phyloP scores from a whole-genome alignment of 2,113 vertebrate genomes.

The Dipodomys stephensi region DNA sequence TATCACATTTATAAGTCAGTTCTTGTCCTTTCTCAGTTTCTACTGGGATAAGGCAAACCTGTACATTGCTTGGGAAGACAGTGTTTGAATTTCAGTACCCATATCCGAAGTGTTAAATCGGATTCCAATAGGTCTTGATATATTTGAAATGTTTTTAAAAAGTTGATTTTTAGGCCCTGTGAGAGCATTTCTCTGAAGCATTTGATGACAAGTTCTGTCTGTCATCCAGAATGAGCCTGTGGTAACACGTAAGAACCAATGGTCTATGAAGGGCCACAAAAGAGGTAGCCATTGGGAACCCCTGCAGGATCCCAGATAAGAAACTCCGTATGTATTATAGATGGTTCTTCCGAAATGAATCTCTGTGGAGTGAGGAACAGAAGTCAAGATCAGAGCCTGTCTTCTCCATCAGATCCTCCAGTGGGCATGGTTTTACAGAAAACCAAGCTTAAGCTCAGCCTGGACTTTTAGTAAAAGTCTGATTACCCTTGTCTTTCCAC shows the following conservation, averaged over 20 bases:
- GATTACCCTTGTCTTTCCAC: not conserved
- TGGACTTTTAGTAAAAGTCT: not conserved
- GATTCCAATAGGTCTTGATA: not conserved
- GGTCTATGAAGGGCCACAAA: not conserved
- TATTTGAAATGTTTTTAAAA: not conserved
- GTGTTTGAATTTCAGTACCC: not conserved
- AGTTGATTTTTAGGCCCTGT: not conserved
- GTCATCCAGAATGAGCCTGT: not conserved
- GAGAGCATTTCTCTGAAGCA: not conserved
- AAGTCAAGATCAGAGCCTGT: not conserved
- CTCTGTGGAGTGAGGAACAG: not conserved
- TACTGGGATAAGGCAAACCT: not conserved
- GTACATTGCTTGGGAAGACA: not conserved
- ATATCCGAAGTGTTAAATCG: not conserved
- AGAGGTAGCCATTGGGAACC: not conserved
- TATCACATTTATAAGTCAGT: not conserved
- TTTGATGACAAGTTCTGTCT: not conserved
- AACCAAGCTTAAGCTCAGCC: not conserved
- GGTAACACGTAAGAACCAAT: not conserved
- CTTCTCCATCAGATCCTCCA: not conserved
- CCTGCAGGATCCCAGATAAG: not conserved
- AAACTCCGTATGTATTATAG: not conserved
- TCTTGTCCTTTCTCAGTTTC: not conserved
- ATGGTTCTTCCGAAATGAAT: not conserved
- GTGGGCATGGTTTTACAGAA: not conserved